phyloP scores from a whole-genome alignment of 2,888 invertebrate species.

The Oxyteleia sp. region DNA sequence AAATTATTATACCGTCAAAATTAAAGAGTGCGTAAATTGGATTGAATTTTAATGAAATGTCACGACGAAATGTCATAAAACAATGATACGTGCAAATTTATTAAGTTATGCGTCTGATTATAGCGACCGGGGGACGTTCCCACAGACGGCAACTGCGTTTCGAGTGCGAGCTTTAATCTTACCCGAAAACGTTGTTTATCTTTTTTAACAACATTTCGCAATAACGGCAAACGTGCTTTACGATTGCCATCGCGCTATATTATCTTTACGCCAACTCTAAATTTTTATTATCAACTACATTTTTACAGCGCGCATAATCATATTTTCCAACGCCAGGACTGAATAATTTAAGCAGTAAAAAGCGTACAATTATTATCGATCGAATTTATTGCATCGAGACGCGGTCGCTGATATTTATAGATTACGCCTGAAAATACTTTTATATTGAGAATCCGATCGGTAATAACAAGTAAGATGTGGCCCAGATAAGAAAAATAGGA shows the following conservation, averaged over 20 bases:
- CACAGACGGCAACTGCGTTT: constrained; percentile 12
- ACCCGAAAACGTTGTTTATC: constrained; percentile 41
- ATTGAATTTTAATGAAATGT: too few species aligned
- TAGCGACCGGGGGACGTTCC: not conserved
- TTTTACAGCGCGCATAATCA: constrained; percentile 44
- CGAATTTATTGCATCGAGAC: constrained; percentile 37
- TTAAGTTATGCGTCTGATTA: constrained; percentile 5
- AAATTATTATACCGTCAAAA: too few species aligned
- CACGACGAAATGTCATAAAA: too few species aligned
- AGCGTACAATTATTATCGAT: constrained; percentile 54
- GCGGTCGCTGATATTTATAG: constrained; percentile 60
- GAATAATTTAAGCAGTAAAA: constrained; percentile 54
- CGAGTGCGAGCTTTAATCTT: constrained; percentile 22
- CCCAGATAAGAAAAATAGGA: constrained; percentile 69
- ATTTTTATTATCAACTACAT: constrained; percentile 40
- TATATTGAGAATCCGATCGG: constrained; percentile 68
- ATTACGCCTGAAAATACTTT: constrained; percentile 63
- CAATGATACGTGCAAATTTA: not conserved
- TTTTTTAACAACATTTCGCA: constrained; percentile 17
- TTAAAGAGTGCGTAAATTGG: too few species aligned
- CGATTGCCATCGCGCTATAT: constrained; percentile 40
- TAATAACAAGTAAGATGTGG: constrained; percentile 72
- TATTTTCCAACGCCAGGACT: constrained; percentile 29
- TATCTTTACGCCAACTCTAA: constrained; percentile 50
- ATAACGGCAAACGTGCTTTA: constrained; percentile 33